A percentile compares a stretch with the other conserved stretches of the same genome.
Evolutionary conservation across 1,140 invertebrate species (phyloP).

Genomic region (Samia ricini): DNA sequence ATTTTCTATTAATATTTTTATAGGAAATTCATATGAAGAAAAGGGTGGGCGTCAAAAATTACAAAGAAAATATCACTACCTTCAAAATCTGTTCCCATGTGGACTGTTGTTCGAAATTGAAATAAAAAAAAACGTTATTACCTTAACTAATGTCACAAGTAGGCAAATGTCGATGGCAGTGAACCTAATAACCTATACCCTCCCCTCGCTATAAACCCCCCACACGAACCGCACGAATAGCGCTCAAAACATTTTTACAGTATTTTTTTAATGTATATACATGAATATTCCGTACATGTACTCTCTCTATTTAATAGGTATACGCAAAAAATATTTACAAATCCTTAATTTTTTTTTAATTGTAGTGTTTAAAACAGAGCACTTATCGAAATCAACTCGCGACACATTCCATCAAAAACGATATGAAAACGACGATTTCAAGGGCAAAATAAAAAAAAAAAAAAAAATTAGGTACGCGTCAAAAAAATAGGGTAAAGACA

Average conservation of each 20-base stretch:
- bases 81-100: not conserved
- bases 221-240: constrained; percentile 44
- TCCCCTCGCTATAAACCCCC: too few relatives aligned
- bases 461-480: not conserved
- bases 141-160: constrained; percentile 20
- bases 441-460: not conserved
- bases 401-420: constrained; percentile 25
- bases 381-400: constrained; percentile 52
- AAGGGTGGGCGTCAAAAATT: not conserved
- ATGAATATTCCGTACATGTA: constrained; percentile 58
- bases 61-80: not conserved
- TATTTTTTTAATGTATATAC: constrained; percentile 58
- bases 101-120: not conserved
- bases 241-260: constrained; percentile 63
- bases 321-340: constrained; percentile 75
- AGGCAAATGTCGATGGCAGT: constrained; percentile 63
- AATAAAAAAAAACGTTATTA: not conserved
- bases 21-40: not conserved
- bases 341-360: constrained; percentile 33
- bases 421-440: not conserved
- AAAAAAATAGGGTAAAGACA: not conserved
- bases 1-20: not conserved
- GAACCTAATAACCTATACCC: too few relatives aligned
- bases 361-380: constrained; percentile 61
- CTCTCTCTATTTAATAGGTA: constrained; percentile 36